Evolutionary conservation across 1,140 invertebrate species (phyloP).

Genomic region (Pomacea maculata): DNA sequence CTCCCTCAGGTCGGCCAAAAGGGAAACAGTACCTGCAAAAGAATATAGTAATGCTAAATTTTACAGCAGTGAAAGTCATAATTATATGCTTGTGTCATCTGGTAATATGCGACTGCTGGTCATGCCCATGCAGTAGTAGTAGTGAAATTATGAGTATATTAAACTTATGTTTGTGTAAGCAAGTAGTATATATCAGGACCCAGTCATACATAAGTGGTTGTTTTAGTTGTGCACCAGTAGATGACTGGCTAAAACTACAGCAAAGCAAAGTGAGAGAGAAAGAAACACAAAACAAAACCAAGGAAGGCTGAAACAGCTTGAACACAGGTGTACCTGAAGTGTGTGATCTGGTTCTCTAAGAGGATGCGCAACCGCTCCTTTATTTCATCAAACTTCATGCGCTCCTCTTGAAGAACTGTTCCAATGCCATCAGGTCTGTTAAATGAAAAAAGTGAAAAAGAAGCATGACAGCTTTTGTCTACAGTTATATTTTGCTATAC

Average conservation of each 20-base stretch:
- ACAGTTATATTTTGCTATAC: neutral
- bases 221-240: too few species aligned
- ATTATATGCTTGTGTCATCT: neutral
- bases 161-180: too few species aligned
- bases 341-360: conserved; percentile 98
- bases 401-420: conserved; percentile 96
- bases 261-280: neutral
- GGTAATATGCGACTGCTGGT: neutral
- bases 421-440: conserved; percentile 95
- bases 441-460: conserved; percentile 26
- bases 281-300: neutral
- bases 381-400: conserved; percentile 97
- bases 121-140: too few species aligned
- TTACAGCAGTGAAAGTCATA: neutral
- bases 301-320: neutral
- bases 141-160: too few species aligned
- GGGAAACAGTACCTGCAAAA: conserved; percentile 90
- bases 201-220: too few species aligned
- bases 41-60: conserved; percentile 7
- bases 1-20: conserved; percentile 97
- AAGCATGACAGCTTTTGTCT: neutral
- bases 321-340: conserved; percentile 81
- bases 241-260: neutral
- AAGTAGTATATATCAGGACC: too few species aligned
- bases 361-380: conserved; percentile 93